These are phyloP conservation scores for Tragelaphus scriptus DNA, from an alignment of 2,113 vertebrate genomes.

Conservation along the genomic window DNA sequence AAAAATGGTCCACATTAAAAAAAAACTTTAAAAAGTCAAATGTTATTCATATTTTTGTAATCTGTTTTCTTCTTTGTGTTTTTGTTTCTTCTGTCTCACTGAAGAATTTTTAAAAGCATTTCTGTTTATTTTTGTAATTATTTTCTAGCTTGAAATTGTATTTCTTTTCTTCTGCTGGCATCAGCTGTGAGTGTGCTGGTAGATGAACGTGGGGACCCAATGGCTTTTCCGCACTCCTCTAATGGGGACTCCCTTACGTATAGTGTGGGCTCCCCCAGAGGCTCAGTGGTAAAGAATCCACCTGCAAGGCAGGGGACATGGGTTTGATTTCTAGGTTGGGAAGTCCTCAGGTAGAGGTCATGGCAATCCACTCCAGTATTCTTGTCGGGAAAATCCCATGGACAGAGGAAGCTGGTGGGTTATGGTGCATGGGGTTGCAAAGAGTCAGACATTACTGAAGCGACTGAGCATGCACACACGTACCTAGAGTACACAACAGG, in stretches of 20 bases:
- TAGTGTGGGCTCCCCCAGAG: background rate
- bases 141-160: background rate
- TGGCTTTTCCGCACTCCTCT: background rate
- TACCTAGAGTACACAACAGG: background rate
- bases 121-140: background rate
- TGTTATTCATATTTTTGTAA: background rate
- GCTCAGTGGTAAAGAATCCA: background rate
- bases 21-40: background rate
- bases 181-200: background rate
- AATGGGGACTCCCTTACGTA: background rate
- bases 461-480: rapidly evolving
- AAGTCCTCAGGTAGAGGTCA: background rate
- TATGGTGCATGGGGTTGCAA: background rate
- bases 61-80: background rate
- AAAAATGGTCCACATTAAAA: background rate
- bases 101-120: background rate
- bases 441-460: background rate
- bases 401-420: background rate
- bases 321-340: background rate
- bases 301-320: background rate
- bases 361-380: background rate
- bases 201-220: rapidly evolving
- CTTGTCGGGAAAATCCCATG: background rate
- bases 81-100: background rate
- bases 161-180: background rate